Evolutionary conservation across 2,888 invertebrate species (phyloP).

Genomic region (Melinaea menophilus): DNA sequence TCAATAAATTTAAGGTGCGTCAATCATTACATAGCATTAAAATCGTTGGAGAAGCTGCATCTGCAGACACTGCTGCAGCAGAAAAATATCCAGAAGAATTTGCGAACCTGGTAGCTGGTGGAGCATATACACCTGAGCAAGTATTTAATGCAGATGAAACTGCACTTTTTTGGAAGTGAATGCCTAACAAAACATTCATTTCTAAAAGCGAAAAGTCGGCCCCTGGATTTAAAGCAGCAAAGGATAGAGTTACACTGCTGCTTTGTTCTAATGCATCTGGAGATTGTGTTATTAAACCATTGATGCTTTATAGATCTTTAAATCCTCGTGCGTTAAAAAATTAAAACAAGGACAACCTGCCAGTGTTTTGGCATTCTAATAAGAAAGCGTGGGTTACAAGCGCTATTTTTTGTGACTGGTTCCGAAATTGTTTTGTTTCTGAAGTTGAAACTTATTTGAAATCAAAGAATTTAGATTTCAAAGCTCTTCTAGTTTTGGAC

Average conservation of each 20-base stretch:
- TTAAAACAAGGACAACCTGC: slow-evolving; percentile 30
- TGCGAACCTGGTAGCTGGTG: slow-evolving; percentile 29
- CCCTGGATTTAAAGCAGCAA: slow-evolving; percentile 34
- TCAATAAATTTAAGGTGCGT: slow-evolving; percentile 33
- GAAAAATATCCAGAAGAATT: slow-evolving; percentile 34
- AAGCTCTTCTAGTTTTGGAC: too few relatives aligned
- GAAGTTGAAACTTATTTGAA: slow-evolving; percentile 28
- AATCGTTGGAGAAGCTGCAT: slow-evolving; percentile 33
- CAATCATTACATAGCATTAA: slow-evolving; percentile 34
- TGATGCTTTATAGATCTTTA: slow-evolving; percentile 33
- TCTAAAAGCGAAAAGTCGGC: slow-evolving; percentile 33
- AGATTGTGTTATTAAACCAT: slow-evolving; percentile 31
- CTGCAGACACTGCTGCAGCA: slow-evolving; percentile 35
- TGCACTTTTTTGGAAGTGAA: slow-evolving; percentile 35
- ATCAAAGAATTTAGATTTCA: too few relatives aligned
- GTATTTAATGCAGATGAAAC: slow-evolving; percentile 36
- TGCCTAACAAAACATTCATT: slow-evolving; percentile 35
- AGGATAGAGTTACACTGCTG: slow-evolving; percentile 35
- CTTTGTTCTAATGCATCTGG: slow-evolving; percentile 34
- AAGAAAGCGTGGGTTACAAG: slow-evolving; percentile 38
- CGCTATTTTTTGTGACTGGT: slow-evolving; percentile 36
- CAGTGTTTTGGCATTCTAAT: slow-evolving; percentile 38
- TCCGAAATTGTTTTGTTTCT: slow-evolving; percentile 34
- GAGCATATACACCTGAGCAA: slow-evolving; percentile 34
- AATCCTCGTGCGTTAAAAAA: slow-evolving; percentile 33